These are phyloP conservation scores for Hydropsyche betteni DNA, from an alignment of 2,888 invertebrate genomes.

Conservation along the genomic window DNA sequence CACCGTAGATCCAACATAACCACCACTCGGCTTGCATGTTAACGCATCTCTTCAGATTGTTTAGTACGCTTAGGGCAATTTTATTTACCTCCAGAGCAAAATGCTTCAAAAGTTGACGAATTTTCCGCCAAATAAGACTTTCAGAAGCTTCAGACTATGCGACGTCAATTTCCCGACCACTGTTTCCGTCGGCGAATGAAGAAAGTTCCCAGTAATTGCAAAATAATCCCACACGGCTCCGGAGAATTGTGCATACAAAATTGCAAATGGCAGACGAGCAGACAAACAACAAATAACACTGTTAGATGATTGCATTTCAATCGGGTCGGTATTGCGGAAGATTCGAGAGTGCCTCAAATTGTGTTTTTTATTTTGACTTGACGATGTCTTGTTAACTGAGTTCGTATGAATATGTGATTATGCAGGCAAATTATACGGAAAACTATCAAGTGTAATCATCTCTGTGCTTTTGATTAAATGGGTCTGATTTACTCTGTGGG, in stretches of 20 bases:
- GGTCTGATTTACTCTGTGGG: no score
- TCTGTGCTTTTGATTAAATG: no score
- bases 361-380: neutral
- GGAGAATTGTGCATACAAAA: slow-evolving; percentile 34
- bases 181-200: slow-evolving; percentile 31
- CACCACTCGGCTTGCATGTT: no score
- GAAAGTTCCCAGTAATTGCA: slow-evolving; percentile 45
- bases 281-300: slow-evolving; percentile 22
- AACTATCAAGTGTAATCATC: no score
- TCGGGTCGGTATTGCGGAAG: no score
- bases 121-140: slow-evolving; percentile 22
- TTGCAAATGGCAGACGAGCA: slow-evolving; percentile 34
- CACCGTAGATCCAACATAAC: no score
- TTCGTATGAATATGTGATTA: no score
- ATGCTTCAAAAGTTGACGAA: slow-evolving; percentile 7
- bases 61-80: no score
- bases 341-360: neutral
- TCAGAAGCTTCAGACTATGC: neutral
- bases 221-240: slow-evolving; percentile 43
- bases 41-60: no score
- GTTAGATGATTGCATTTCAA: neutral
- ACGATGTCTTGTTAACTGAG: no score
- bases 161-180: slow-evolving; percentile 30
- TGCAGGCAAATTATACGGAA: no score
- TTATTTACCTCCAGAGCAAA: no score